A percentile compares a stretch with the other conserved stretches of the same genome.
Conservation (phyloP, 2,888 invertebrate genomes). For the Odontomyia ornata region DNA sequence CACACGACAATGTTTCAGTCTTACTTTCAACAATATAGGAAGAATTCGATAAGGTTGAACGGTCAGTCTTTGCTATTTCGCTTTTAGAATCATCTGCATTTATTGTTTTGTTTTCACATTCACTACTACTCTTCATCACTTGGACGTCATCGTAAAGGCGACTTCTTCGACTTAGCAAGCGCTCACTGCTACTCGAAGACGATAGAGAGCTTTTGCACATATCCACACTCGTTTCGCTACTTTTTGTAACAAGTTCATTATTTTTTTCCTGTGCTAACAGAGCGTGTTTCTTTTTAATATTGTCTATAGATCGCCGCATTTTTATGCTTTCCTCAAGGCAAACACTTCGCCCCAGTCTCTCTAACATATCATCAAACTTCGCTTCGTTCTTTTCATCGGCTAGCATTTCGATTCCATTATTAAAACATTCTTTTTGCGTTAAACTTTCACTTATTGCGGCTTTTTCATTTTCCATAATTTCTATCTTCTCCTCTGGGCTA, state of each 20-base stretch:
- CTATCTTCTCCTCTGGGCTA: neutral
- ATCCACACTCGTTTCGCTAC: conserved; percentile 3
- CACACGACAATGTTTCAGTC: conserved; percentile 16
- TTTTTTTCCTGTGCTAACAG: conserved; percentile 48
- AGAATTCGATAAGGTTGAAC: conserved; percentile 1
- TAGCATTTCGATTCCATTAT: conserved; percentile 20
- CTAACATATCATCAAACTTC: conserved; percentile 62
- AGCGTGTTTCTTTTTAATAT: conserved; percentile 59
- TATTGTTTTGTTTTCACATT: conserved; percentile 10
- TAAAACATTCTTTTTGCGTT: neutral
- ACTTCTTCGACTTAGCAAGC: conserved; percentile 61
- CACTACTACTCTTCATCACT: conserved; percentile 52
- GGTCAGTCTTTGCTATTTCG: conserved; percentile 35
- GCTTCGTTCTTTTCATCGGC: conserved; percentile 57
- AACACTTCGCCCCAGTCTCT: conserved; percentile 58
- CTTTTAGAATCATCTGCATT: conserved; percentile 29
- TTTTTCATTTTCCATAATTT: neutral
- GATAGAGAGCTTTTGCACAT: conserved; percentile 24
- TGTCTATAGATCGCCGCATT: conserved; percentile 62
- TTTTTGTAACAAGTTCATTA: conserved; percentile 28
- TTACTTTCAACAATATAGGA: conserved; percentile 27
- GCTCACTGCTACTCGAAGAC: conserved; percentile 54
- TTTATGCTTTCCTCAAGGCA: conserved; percentile 60
- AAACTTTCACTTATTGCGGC: neutral
- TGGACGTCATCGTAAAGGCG: conserved; percentile 63